These are phyloP conservation scores for Mormyrops boulengeri DNA, from an alignment of 2,797 vertebrate species.

Conservation along the genomic window DNA sequence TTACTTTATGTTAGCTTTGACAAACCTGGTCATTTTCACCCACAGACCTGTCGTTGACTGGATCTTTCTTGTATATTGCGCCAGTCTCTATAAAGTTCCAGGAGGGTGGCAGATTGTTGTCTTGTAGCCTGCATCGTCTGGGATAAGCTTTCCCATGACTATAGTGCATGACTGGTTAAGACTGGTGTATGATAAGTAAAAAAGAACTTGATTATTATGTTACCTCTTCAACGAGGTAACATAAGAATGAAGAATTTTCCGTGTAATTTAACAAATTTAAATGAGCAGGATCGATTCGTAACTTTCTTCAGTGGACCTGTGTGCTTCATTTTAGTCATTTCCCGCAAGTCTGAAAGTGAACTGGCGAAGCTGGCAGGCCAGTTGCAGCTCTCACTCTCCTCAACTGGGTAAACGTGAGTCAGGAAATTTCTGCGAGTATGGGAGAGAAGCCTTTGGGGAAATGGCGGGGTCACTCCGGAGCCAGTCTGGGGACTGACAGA, in stretches of 20 bases:
- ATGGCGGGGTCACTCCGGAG: not conserved
- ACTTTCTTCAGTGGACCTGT: not conserved
- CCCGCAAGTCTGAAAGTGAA: not conserved
- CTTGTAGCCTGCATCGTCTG: not conserved
- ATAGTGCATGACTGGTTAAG: not conserved
- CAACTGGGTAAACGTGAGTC: not conserved
- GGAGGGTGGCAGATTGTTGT: not conserved
- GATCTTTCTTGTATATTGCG: not conserved
- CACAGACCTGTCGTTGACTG: not conserved
- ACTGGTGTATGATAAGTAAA: not conserved
- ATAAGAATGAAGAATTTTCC: not conserved
- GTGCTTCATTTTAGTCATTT: not conserved
- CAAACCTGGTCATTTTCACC: not conserved
- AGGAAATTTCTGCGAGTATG: not conserved
- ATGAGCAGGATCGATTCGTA: not conserved
- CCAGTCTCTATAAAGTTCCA: not conserved
- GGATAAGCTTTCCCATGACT: not conserved
- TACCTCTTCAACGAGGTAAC: not conserved
- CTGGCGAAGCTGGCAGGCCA: not conserved
- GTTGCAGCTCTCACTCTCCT: not conserved
- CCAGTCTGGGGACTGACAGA: not conserved
- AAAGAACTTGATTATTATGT: not conserved
- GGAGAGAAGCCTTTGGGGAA: not conserved
- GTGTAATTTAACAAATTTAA: not conserved
- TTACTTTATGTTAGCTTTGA: not conserved